phyloP scores from a whole-genome alignment of 2,888 invertebrate species.

The Aproaerema taeniolella region DNA sequence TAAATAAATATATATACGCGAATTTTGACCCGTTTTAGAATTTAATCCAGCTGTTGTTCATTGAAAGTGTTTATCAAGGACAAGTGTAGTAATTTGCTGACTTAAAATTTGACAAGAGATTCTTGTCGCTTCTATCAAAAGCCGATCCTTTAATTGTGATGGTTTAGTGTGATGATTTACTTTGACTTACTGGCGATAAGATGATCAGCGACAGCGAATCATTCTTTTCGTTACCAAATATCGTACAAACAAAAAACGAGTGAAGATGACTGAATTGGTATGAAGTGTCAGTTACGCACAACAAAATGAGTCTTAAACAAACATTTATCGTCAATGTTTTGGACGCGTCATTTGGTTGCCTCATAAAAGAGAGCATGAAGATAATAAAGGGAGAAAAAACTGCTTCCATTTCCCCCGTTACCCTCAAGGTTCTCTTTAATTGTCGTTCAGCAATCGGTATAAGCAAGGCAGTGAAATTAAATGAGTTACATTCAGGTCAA shows the following conservation, averaged over 20 bases:
- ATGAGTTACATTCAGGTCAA: slow-evolving; percentile 62
- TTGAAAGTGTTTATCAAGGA: no score
- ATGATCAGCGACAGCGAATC: no score
- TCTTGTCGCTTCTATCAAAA: no score
- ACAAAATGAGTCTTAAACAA: slow-evolving; percentile 12
- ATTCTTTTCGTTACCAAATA: no score
- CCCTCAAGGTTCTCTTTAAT: slow-evolving; percentile 52
- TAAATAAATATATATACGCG: no score
- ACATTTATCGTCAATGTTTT: slow-evolving; percentile 14
- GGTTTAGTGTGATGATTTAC: no score
- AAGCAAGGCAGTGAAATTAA: slow-evolving; percentile 58
- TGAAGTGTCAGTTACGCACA: slow-evolving; percentile 1
- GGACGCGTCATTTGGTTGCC: slow-evolving; percentile 29
- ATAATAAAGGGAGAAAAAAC: slow-evolving; percentile 39
- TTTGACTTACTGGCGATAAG: no score
- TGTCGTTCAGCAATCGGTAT: slow-evolving; percentile 56
- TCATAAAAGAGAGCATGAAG: slow-evolving; percentile 40
- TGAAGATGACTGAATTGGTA: slow-evolving; percentile 1
- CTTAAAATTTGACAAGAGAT: no score
- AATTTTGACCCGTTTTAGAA: no score
- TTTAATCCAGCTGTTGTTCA: no score
- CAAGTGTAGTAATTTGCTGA: no score
- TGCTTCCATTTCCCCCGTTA: slow-evolving; percentile 38
- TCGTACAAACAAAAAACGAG: not conserved
- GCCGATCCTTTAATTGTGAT: no score